These are phyloP conservation scores for Melanaphis sacchari DNA, from an alignment of 1,140 invertebrate species.

Conservation along the genomic window DNA sequence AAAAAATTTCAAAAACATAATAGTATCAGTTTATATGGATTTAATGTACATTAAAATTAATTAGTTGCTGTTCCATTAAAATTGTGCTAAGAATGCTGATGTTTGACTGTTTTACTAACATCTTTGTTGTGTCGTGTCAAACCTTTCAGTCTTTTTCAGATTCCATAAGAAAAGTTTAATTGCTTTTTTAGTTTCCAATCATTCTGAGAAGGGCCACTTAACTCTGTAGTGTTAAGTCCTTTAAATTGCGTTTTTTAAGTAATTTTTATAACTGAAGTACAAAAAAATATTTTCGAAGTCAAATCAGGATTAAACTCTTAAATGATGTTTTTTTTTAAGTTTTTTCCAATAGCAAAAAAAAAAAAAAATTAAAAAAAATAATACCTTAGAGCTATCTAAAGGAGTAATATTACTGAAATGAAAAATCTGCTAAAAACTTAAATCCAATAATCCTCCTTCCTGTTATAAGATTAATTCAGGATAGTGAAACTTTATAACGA, in stretches of 20 bases:
- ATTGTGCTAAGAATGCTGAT: background rate
- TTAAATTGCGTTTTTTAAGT: constrained; percentile 1
- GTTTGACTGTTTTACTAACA: background rate
- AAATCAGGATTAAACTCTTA: background rate
- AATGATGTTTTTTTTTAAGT: background rate
- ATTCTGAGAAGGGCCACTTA: background rate
- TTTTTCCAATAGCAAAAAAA: background rate
- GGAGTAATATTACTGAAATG: background rate
- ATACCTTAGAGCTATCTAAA: background rate
- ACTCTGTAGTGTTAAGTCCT: background rate
- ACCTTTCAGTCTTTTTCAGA: background rate
- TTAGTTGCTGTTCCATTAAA: background rate
- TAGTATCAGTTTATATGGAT: background rate
- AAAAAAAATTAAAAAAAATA: background rate
- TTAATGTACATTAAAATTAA: background rate
- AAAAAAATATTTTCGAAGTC: background rate
- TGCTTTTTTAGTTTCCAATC: background rate
- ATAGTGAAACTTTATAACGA: background rate
- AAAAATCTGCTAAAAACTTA: constrained; percentile 4
- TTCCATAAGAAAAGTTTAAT: background rate
- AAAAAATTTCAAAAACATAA: background rate
- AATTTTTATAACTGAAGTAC: background rate
- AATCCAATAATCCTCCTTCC: constrained; percentile 20
- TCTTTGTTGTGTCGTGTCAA: background rate
- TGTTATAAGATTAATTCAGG: background rate